Evolutionary conservation across 2,113 vertebrate species (phyloP).

Genomic region (Pelodiscus sinensis): DNA sequence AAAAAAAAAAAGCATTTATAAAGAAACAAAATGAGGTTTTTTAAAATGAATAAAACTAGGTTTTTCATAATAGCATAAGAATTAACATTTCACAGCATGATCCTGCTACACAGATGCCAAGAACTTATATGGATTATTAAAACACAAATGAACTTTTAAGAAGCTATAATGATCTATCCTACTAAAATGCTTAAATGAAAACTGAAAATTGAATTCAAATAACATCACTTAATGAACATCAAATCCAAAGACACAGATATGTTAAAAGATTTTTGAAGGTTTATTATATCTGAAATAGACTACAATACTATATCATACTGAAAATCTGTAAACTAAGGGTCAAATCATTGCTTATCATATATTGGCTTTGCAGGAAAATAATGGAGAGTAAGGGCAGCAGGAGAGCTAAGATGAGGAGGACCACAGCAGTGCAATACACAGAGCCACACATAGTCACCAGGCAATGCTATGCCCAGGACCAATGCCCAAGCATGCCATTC

Average conservation of each 20-base stretch:
- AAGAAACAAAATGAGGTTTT: constrained; percentile 33
- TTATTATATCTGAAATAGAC: background rate
- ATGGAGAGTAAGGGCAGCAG: background rate
- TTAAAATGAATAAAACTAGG: constrained; percentile 18
- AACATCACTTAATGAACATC: background rate
- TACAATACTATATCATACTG: background rate
- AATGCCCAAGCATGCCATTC: background rate
- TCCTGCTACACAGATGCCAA: constrained; percentile 19
- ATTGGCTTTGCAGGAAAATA: background rate
- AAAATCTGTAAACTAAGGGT: background rate
- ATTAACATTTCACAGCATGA: constrained; percentile 60
- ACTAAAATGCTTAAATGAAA: constrained; percentile 36
- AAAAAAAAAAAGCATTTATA: constrained; percentile 32
- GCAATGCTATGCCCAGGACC: background rate
- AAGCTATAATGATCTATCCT: constrained; percentile 22
- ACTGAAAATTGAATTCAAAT: constrained; percentile 33
- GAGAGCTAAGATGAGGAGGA: background rate
- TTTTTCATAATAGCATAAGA: constrained; percentile 30
- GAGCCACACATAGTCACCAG: background rate
- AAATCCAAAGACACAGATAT: background rate
- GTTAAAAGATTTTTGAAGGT: background rate
- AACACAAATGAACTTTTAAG: constrained; percentile 54
- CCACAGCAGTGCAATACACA: background rate
- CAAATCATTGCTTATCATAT: background rate
- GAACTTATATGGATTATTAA: constrained; percentile 39